phyloP scores from a whole-genome alignment of 2,888 invertebrate genomes.

The Smittia aterrima region DNA sequence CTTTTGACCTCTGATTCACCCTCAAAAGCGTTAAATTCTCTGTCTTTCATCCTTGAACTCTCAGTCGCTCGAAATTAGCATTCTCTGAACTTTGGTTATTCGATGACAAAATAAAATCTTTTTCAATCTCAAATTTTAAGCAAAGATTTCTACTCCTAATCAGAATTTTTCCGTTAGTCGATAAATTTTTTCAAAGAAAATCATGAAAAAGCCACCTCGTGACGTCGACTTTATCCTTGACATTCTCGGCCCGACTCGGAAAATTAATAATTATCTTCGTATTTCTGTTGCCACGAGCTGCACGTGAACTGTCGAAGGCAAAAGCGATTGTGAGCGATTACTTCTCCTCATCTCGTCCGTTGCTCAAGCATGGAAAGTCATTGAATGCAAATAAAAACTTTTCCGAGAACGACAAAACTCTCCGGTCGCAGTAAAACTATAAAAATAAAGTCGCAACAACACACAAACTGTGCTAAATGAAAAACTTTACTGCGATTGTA shows the following conservation, averaged over 20 bases:
- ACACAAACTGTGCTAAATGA: neutral
- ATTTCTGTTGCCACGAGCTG: neutral
- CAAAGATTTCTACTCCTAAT: too few species aligned
- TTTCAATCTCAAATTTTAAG: neutral
- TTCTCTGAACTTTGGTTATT: neutral
- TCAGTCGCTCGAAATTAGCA: neutral
- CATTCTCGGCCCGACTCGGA: neutral
- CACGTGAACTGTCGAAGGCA: neutral
- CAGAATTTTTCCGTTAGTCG: neutral
- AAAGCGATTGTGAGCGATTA: neutral
- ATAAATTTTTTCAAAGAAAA: neutral
- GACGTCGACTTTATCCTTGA: conserved; percentile 28
- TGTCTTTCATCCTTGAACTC: neutral
- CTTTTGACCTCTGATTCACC: neutral
- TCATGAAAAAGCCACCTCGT: neutral
- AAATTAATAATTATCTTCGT: neutral
- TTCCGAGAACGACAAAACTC: neutral
- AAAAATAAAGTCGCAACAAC: neutral
- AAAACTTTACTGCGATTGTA: conserved; percentile 2
- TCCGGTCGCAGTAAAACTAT: neutral
- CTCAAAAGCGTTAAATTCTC: neutral
- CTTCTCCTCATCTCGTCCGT: neutral
- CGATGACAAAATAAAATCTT: neutral
- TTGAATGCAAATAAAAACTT: neutral
- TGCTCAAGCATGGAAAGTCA: neutral